Percentiles rank a stretch among this genome's conserved stretches.
phyloP scores from a whole-genome alignment of 53 echinoderm and acorn worm genomes.

The Hippasteria phrygiana region DNA sequence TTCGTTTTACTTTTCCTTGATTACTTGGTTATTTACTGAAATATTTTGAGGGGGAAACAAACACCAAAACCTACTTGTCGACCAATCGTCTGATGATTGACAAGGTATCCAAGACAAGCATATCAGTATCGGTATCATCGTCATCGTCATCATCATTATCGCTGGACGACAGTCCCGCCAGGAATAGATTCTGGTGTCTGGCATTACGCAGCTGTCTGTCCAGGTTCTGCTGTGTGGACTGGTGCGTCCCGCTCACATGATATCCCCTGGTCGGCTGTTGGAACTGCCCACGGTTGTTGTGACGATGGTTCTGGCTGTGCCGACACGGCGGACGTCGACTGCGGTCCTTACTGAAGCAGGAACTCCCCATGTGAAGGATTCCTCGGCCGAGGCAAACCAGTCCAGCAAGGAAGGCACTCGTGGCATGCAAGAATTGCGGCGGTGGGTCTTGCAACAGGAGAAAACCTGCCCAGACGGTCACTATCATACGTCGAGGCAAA shows the following conservation, averaged over 20 bases:
- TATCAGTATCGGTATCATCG: slow-evolving; percentile 71
- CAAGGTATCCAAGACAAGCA: slow-evolving; percentile 82
- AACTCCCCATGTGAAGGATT: slow-evolving; percentile 86
- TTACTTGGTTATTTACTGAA: no score
- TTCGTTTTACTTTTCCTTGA: no score
- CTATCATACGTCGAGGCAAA: slow-evolving; percentile 47
- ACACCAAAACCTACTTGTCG: slow-evolving; percentile 81
- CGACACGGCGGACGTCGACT: slow-evolving; percentile 45
- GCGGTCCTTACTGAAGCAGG: slow-evolving; percentile 91
- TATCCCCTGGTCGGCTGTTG: background rate
- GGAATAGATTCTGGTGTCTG: background rate
- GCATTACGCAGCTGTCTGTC: slow-evolving; percentile 40
- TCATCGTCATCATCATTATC: slow-evolving; percentile 77
- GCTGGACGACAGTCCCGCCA: slow-evolving; percentile 55
- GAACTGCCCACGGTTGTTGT: slow-evolving; percentile 1
- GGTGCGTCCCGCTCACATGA: slow-evolving; percentile 37
- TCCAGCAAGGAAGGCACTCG: slow-evolving; percentile 22
- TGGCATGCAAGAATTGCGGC: slow-evolving; percentile 6
- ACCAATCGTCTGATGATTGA: slow-evolving; percentile 88
- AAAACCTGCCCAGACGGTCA: slow-evolving; percentile 34
- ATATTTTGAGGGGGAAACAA: no score
- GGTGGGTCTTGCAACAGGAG: slow-evolving; percentile 49
- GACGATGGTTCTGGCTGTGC: slow-evolving; percentile 31
- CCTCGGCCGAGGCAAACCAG: slow-evolving; percentile 50
- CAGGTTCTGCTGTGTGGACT: slow-evolving; percentile 26